These are phyloP conservation scores for Sogatella furcifera DNA, from an alignment of 1,140 invertebrate species.

Conservation along the genomic window DNA sequence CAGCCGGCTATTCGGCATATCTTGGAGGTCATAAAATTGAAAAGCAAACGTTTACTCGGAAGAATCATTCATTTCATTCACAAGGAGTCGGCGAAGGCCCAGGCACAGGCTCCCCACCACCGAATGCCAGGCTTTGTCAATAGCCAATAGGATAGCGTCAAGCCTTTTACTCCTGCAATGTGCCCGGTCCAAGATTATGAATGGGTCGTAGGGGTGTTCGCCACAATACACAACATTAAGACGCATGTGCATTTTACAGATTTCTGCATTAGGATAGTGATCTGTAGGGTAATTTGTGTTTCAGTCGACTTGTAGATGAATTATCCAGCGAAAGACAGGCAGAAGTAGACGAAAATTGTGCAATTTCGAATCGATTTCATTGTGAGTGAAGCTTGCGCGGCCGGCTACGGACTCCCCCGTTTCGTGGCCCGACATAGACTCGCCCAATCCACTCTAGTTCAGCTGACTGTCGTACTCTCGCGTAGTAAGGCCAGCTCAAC, in stretches of 20 bases:
- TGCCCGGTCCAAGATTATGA: slow-evolving; percentile 46
- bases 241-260: not conserved
- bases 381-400: slow-evolving; percentile 3
- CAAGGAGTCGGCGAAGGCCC: slow-evolving; percentile 20
- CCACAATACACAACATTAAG: slow-evolving; percentile 8
- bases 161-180: slow-evolving; percentile 35
- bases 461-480: slow-evolving; percentile 37
- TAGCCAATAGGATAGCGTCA: slow-evolving; percentile 24
- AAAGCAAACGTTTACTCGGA: no score
- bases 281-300: no score
- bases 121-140: slow-evolving; percentile 16
- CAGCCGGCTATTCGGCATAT: no score
- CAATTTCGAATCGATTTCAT: slow-evolving; percentile 2
- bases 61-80: slow-evolving; percentile 11
- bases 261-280: no score
- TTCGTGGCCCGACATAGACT: slow-evolving; percentile 36
- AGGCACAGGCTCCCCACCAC: slow-evolving; percentile 16
- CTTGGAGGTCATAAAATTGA: no score
- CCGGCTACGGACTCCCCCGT: slow-evolving; percentile 28
- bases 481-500: slow-evolving; percentile 35
- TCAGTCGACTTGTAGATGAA: not conserved
- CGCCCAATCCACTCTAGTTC: slow-evolving; percentile 36
- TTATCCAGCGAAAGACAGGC: not conserved
- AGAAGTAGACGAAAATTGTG: not conserved
- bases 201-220: slow-evolving; percentile 41